Evolutionary conservation across 2,797 vertebrate genomes (phyloP), one percentile per base, ranked within the genome.

Genomic region (Gila robusta): DNA sequence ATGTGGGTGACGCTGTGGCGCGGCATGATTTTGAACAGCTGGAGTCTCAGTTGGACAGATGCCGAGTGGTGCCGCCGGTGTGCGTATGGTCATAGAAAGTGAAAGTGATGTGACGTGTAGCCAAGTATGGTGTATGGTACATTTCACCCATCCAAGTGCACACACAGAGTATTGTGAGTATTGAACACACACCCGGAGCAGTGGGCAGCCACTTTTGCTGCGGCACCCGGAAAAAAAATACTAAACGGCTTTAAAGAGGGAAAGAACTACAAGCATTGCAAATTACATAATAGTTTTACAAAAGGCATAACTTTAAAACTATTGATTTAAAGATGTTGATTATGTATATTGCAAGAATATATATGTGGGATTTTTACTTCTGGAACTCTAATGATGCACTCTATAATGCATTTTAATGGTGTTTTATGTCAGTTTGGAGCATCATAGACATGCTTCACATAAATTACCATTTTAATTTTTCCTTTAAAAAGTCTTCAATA

Each of bases 361-460:
- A 56, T 14, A 47, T 47, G 12, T 47, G 44, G 12, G 12, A 47
- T 47, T 47, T 47, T 47, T 47, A 14, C 44, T 12, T 44, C 11
- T 44, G 41, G 11, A 44, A 12, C 41, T 16, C 1, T 47, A 14
- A 1, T 4, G 12, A 47, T 47, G 47, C 32, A 54, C 9, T 35
- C 49, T 37, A 37, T 21, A 21, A 26, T 49, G 14, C 44, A 74
- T 47, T 74, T 12, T 44, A 44, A 44, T 44, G 41, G 41, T 44
- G 41, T 44, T 77, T 56, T n/a, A 77, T 77, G 32, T 77, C 74
- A 14, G 21, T 52, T 52, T 35, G 16, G 72, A 74, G 28, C 14
- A 32, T 32, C n/a, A 66, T 32, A 66, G 5, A 74, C 1, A 4
- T 74, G 47, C 26, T 74, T 47, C 44, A 32, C 10, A 5, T 3